phyloP scores from a whole-genome alignment of 2,797 vertebrate genomes.

The Carapus acus region DNA sequence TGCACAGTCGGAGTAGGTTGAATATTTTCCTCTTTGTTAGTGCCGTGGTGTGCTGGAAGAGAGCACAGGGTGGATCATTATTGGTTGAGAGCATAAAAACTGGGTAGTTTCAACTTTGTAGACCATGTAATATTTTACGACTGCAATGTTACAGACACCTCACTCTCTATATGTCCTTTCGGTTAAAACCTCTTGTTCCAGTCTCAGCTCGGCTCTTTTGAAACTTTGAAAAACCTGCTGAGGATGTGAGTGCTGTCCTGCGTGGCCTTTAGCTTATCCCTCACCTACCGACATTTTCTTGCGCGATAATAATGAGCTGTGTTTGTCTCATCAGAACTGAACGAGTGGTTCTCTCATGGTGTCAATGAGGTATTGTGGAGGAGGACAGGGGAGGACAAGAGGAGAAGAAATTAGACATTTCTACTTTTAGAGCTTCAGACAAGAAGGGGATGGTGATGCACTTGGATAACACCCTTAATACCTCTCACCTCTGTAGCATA shows the following conservation, averaged over 20 bases:
- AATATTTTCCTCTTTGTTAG: background rate
- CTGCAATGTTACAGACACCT: no score
- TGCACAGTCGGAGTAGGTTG: background rate
- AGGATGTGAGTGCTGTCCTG: constrained; percentile 11
- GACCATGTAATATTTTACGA: background rate
- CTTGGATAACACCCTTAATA: constrained; percentile 3
- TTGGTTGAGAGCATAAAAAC: background rate
- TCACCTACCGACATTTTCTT: constrained; percentile 29
- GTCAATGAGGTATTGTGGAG: background rate
- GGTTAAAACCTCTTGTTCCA: background rate
- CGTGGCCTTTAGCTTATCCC: constrained; percentile 19
- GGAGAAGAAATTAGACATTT: background rate
- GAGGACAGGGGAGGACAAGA: constrained; percentile 7
- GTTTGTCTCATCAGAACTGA: constrained; percentile 7
- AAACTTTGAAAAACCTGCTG: constrained; percentile 7
- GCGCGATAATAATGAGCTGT: constrained; percentile 28
- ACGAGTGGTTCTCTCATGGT: background rate
- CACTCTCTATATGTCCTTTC: no score
- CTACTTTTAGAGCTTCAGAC: background rate
- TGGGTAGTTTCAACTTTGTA: background rate
- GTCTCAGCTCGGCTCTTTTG: constrained; percentile 2
- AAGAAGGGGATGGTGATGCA: background rate
- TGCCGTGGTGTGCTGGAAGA: constrained; percentile 17
- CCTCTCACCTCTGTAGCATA: constrained; percentile 2
- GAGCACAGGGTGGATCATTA: constrained; percentile 4